Percentiles rank a stretch among this genome's conserved stretches.
Evolutionary conservation across 2,888 invertebrate genomes (phyloP).

Genomic region (Megalurothrips usitatus): DNA sequence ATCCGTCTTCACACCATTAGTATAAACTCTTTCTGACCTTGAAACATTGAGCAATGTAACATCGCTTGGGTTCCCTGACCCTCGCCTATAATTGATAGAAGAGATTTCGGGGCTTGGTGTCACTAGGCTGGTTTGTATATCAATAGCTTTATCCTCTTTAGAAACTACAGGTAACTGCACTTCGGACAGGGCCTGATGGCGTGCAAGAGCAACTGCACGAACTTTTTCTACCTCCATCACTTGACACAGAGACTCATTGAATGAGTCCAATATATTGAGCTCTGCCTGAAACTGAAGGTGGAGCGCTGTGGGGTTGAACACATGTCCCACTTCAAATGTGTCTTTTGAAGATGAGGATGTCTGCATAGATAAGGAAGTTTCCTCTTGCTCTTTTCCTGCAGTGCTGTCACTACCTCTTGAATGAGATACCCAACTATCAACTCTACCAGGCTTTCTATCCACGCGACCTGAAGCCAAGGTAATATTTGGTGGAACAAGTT

Average conservation of each 20-base stretch:
- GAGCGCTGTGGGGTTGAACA: slow-evolving; percentile 50
- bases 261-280: slow-evolving; percentile 56
- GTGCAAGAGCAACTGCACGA: slow-evolving; percentile 35
- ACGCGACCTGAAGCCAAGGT: background rate
- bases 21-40: background rate
- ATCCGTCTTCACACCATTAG: background rate
- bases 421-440: slow-evolving; percentile 2
- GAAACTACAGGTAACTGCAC: background rate
- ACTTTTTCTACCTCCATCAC: slow-evolving; percentile 54
- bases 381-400: background rate
- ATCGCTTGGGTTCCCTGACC: slow-evolving; percentile 39
- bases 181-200: background rate
- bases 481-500: background rate
- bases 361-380: background rate
- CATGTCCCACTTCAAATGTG: slow-evolving; percentile 37
- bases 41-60: slow-evolving; percentile 37
- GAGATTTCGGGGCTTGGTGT: slow-evolving; percentile 38
- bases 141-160: background rate
- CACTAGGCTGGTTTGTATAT: slow-evolving; percentile 9
- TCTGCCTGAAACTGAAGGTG: slow-evolving; percentile 58
- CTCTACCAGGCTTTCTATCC: background rate
- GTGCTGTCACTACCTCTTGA: background rate
- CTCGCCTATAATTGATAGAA: slow-evolving; percentile 41
- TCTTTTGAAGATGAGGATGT: background rate
- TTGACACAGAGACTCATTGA: slow-evolving; percentile 56